A percentile compares a stretch with the other conserved stretches of the same genome.
Conservation (phyloP, 2,888 invertebrate genomes). For the Sminthurides aquaticus region DNA sequence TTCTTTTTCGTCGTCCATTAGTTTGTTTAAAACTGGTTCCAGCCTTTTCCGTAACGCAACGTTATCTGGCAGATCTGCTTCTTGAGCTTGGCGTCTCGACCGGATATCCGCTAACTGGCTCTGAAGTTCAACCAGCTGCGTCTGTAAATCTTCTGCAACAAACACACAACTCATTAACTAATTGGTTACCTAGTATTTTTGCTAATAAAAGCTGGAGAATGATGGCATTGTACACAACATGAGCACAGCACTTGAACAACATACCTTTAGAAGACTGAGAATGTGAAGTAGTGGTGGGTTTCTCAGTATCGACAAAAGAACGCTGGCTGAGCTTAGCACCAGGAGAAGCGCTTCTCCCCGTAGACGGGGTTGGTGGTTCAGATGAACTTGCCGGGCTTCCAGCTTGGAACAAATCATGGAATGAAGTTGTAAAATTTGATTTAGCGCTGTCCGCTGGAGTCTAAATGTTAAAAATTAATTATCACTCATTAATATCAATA, state of each 20-base stretch:
- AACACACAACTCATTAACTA: too few relatives aligned
- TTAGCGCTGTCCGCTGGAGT: slow-evolving; percentile 6
- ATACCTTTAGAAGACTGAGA: not conserved
- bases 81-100: slow-evolving; percentile 66
- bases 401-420: slow-evolving; percentile 15
- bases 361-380: slow-evolving; percentile 4
- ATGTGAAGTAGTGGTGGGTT: not conserved
- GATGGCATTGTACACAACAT: too few relatives aligned
- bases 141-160: slow-evolving; percentile 45
- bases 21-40: slow-evolving; percentile 68
- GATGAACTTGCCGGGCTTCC: slow-evolving; percentile 14
- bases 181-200: too few relatives aligned
- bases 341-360: not conserved
- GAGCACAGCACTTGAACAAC: too few relatives aligned
- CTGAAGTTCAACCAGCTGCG: slow-evolving; percentile 63
- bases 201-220: slow-evolving; percentile 4
- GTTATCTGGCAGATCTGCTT: slow-evolving; percentile 77
- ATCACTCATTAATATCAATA: not conserved
- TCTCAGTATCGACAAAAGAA: not conserved
- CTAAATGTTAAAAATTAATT: not conserved
- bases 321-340: not conserved
- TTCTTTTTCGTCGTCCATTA: slow-evolving; percentile 62
- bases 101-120: slow-evolving; percentile 68
- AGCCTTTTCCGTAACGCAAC: slow-evolving; percentile 72
- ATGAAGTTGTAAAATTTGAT: slow-evolving; percentile 10